These are phyloP conservation scores for Ascidia mentula DNA, from an alignment of 23 tunicate genomes.

Conservation along the genomic window DNA sequence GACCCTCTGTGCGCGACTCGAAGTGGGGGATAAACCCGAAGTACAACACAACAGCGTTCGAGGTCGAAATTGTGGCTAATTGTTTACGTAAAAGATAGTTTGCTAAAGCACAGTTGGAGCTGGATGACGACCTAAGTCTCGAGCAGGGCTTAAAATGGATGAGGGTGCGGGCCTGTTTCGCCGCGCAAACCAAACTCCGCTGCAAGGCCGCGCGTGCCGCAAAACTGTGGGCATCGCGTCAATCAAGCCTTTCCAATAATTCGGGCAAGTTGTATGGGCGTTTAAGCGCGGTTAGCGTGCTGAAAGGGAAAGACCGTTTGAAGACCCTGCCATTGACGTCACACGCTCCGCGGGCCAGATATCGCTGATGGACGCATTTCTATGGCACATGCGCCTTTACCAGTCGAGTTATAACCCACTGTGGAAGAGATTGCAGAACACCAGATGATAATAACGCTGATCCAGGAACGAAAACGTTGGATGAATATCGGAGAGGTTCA, in stretches of 20 bases:
- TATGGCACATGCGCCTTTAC: too few species aligned
- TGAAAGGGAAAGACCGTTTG: conserved; percentile 1
- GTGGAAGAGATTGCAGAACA: too few species aligned
- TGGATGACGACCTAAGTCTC: not conserved
- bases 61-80: too few species aligned
- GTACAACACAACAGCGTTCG: too few species aligned
- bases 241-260: not conserved
- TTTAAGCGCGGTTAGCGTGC: not conserved
- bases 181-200: not conserved
- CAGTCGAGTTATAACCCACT: too few species aligned
- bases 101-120: not conserved
- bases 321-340: conserved; percentile 1
- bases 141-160: not conserved
- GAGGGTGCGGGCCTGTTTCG: too few species aligned
- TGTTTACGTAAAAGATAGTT: not conserved
- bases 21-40: too few species aligned
- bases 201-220: not conserved
- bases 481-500: too few species aligned
- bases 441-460: too few species aligned
- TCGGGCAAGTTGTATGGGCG: not conserved
- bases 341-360: not conserved
- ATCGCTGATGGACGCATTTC: not conserved
- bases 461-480: too few species aligned
- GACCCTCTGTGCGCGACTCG: too few species aligned
- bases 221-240: not conserved